A percentile compares a stretch with the other conserved stretches of the same genome.
Evolutionary conservation across 1,140 invertebrate species (phyloP).

Genomic region (Diplogasteroides magnus): DNA sequence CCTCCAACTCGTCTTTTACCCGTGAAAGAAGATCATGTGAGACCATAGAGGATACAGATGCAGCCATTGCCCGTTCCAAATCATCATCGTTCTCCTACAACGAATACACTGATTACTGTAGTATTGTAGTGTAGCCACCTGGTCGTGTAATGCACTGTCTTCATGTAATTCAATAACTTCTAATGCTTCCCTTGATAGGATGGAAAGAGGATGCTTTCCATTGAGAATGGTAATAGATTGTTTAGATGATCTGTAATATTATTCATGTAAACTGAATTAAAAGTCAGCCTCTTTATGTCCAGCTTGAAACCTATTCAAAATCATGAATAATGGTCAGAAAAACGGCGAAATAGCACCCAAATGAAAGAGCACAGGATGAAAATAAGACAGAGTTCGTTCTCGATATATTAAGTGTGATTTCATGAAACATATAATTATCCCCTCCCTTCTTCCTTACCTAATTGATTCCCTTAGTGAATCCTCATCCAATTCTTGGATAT

Average conservation of each 20-base stretch:
- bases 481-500: constrained; percentile 29
- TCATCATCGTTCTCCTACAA: constrained; percentile 13
- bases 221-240: constrained; percentile 6
- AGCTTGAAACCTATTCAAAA: too few relatives aligned
- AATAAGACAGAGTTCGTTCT: too few relatives aligned
- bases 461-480: constrained; percentile 24
- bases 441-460: neutral
- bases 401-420: too few relatives aligned
- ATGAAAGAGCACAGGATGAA: too few relatives aligned
- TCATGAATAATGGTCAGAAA: too few relatives aligned
- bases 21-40: constrained; percentile 21
- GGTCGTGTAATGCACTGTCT: neutral
- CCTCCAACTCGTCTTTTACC: neutral
- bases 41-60: constrained; percentile 22
- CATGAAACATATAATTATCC: too few relatives aligned
- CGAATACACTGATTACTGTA: constrained; percentile 1
- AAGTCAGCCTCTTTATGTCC: too few relatives aligned
- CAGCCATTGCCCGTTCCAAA: constrained; percentile 24
- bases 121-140: constrained; percentile 1
- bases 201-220: constrained; percentile 23
- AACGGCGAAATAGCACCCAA: too few relatives aligned
- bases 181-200: constrained; percentile 21
- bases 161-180: constrained; percentile 6
- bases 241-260: too few relatives aligned
- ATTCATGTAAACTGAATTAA: too few relatives aligned